Base-by-base conservation (phyloP, 2,888 invertebrate genomes). In the Mesorhabditis spiculigera region DNA sequence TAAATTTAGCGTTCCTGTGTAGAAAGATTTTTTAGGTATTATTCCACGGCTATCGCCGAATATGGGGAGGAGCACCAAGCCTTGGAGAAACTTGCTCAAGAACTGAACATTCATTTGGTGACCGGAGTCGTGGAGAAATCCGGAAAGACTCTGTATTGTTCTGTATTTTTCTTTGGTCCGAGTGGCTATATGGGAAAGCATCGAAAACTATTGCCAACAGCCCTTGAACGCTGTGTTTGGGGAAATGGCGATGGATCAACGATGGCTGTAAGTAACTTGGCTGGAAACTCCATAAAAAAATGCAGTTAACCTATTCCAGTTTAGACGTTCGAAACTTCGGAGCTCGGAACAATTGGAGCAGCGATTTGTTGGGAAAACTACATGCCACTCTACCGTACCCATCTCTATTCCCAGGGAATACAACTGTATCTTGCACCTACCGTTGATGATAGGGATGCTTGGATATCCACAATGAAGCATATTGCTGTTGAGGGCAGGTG, bases 301-400 rank as follows among this genome's bases (percentile, higher is more conserved):
- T n/a, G n/a, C n/a, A n/a, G n/a, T n/a, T n/a, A n/a, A n/a, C n/a
- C n/a, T n/a, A n/a, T n/a, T n/a, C n/a, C 28, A 28, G 3, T 69
- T 13, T 41, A 72, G 72, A 66, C 64, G 4, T 71, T 76, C 45
- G 68, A 76, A 13, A 82, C 83, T 6, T 3, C 28, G 28, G 68
- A 66, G 5, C 43, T 83, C 5, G 83, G 83, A 5, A 79, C 72
- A 45, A 78, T 83, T 63, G 81, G 81, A 10, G 74, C 80, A 8
- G 82, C 78, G 5, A 79, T 83, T 58, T 83, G 83, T 67, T 83
- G 83, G 83, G 83, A 83, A 69, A 83, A 81, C 67, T 83, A 83
- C 72, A 80, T 80, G 79, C 80, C 80, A n/a, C 69, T 79, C 41
- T 80, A 78, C 62, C 63, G 80, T 65, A 69, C 76, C 43, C 71